Conservation (phyloP, 2,888 invertebrate genomes). For the Ornithoptera priamus region DNA sequence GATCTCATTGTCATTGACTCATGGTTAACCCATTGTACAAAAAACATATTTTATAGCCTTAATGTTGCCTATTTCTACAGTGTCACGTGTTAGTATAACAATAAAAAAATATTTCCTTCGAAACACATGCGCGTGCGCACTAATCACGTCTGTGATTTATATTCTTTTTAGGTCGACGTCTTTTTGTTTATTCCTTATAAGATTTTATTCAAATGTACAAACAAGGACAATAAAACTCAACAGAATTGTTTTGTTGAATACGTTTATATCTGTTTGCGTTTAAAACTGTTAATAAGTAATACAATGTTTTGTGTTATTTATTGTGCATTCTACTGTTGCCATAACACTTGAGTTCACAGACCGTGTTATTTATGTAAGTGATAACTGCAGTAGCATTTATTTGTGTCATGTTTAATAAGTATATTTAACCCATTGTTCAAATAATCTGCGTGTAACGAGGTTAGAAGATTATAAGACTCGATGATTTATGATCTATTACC, state of each 20-base stretch:
- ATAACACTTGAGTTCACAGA: constrained; percentile 9
- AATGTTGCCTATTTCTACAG: no score
- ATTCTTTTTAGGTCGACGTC: no score
- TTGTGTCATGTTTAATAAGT: neutral
- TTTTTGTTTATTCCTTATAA: neutral
- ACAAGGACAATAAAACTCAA: no score
- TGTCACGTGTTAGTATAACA: neutral
- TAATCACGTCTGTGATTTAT: neutral
- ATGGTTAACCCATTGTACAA: no score
- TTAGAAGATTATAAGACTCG: neutral
- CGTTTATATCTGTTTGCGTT: neutral
- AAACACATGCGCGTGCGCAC: no score
- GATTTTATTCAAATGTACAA: no score
- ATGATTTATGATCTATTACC: no score
- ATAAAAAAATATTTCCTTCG: neutral
- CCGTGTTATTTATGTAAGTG: constrained; percentile 1
- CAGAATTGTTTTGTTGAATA: no score
- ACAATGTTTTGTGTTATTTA: constrained; percentile 15
- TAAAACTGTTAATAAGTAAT: constrained; percentile 11
- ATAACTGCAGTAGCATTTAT: neutral
- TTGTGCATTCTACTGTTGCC: constrained; percentile 1
- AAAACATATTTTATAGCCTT: no score
- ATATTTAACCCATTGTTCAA: neutral
- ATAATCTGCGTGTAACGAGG: neutral
- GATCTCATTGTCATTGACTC: no score